Evolutionary conservation across 1,140 invertebrate species (phyloP).

Genomic region (Rhopalosiphum maidis): DNA sequence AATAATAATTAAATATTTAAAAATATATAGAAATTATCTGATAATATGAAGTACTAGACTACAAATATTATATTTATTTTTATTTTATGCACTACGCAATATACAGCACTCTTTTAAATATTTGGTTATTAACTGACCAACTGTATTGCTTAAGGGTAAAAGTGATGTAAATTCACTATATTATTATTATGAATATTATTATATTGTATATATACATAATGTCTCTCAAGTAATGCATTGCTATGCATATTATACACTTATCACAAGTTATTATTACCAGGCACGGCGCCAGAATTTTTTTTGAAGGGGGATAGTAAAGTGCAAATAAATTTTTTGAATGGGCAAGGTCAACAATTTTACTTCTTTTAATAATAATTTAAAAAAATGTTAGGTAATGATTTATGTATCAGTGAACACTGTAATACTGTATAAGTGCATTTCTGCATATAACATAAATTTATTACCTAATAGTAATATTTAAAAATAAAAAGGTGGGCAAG

Average conservation of each 20-base stretch:
- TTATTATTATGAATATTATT: too few species aligned
- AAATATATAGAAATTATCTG: neutral
- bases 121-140: too few species aligned
- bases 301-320: neutral
- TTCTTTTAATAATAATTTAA: neutral
- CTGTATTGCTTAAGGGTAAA: too few species aligned
- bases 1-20: neutral
- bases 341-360: neutral
- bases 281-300: constrained; percentile 11
- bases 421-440: neutral
- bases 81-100: too few species aligned
- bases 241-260: too few species aligned
- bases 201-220: too few species aligned
- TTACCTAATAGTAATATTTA: too few species aligned
- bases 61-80: neutral
- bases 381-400: neutral
- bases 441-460: too few species aligned
- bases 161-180: too few species aligned
- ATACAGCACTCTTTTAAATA: too few species aligned
- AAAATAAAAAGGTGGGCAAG: too few species aligned
- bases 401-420: neutral
- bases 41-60: neutral
- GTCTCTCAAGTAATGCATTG: too few species aligned
- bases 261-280: neutral
- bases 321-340: neutral